Conservation (phyloP, 2,113 vertebrate genomes). For the Microcebus lehilahytsara region DNA sequence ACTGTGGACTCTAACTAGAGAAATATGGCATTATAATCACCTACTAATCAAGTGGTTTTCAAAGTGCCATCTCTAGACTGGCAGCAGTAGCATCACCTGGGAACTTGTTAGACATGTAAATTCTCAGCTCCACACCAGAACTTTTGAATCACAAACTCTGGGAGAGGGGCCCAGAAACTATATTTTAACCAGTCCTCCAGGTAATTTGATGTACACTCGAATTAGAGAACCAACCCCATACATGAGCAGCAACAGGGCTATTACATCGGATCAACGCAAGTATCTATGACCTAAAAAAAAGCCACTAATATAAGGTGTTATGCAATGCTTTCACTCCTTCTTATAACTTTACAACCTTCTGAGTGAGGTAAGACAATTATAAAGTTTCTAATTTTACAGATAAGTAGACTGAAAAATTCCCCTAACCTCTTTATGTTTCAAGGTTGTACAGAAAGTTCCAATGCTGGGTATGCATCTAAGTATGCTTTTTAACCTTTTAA, state of each 20-base stretch:
- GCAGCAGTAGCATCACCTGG: background rate
- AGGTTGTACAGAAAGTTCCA: background rate
- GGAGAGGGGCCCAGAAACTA: background rate
- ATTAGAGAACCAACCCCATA: background rate
- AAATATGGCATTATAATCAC: rapidly evolving
- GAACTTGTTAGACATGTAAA: background rate
- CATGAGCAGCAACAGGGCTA: background rate
- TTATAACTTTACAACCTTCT: background rate
- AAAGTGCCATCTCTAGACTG: background rate
- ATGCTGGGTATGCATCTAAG: background rate
- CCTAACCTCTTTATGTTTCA: background rate
- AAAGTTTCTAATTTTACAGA: constrained; percentile 30
- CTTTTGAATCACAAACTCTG: background rate
- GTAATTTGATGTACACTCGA: background rate
- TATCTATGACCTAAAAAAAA: background rate
- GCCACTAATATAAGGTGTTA: background rate
- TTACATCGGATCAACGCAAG: background rate
- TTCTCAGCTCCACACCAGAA: background rate
- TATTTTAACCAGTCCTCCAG: background rate
- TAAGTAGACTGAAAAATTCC: constrained; percentile 10
- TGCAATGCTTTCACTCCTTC: background rate
- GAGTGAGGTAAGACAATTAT: background rate
- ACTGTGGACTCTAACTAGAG: background rate
- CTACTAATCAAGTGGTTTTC: background rate
- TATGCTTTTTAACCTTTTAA: background rate